Base-by-base conservation (phyloP, 2,888 invertebrate genomes). In the Macrosoma leucophasiata region DNA sequence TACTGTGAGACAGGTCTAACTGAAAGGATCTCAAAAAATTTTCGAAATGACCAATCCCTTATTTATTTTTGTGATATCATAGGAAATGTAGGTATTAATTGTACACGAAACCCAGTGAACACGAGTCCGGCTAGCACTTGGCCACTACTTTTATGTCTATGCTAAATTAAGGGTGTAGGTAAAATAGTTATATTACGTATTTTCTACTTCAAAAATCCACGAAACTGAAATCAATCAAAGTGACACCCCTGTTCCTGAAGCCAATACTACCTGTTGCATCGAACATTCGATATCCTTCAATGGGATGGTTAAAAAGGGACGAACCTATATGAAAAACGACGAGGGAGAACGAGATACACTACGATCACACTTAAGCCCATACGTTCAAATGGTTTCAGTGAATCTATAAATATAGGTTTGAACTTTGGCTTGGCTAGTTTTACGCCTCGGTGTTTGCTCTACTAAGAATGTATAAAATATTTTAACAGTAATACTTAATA, bases 201-300 rank as follows among this genome's bases (percentile, higher is more conserved):
- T 31, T 13, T 11, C 10, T 36, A 25, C 22, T 18, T 27, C 4
- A 20, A 11, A 26, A 19, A 12, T 15, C 10, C 7, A 6, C 13
- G 26, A 14, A 26, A 24, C 30, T 22, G 46, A 59, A 76, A 72
- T 57, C 73, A 55, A 78, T 77, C 71, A 64, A 55, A 55, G 42
- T 46, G 58, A 3, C 79, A 82, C 50, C 84, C 82, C 84, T 84
- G 65, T 55, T 58, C 47, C 58, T 55, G 64, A 69, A 76, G 58
- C 72, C 82, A 71, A 82, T 82, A 76, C 61, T 52, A 79, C 82
- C 71, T 84, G 82, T 84, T 84, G 82, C 81, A 62, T 62, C 62
- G 67, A 82, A 76, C 72, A 73, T 81, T 84, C 82, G 84, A 84
- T 84, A 77, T 71, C 76, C 74, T 81, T 78, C 81, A 77, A 81